A percentile compares a stretch with the other conserved stretches of the same genome.
Evolutionary conservation across 2,888 invertebrate species (phyloP).

Genomic region (Andricus curvator): DNA sequence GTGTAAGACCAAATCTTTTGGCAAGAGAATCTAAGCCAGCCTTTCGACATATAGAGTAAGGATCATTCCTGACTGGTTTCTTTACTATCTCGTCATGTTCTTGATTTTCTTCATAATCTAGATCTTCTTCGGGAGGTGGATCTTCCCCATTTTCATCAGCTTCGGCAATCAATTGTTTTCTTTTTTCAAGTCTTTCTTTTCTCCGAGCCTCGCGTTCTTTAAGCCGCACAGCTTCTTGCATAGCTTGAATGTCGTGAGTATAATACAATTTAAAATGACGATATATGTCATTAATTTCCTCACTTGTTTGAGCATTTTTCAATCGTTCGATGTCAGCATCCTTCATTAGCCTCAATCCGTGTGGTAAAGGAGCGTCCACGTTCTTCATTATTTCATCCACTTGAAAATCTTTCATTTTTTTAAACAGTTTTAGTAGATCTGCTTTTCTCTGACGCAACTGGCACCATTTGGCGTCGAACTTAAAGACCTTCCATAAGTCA

Average conservation of each 20-base stretch:
- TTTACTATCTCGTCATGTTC: conserved; percentile 86
- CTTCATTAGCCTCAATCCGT: conserved; percentile 88
- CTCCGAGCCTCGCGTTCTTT: conserved; percentile 84
- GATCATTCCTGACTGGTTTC: conserved; percentile 92
- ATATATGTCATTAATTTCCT: conserved; percentile 95
- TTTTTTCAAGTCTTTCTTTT: conserved; percentile 79
- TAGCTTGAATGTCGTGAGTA: conserved; percentile 88
- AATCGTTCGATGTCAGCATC: conserved; percentile 92
- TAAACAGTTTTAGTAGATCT: conserved; percentile 89
- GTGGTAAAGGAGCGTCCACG: conserved; percentile 91
- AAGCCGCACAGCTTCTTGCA: conserved; percentile 87
- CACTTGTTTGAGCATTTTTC: conserved; percentile 88
- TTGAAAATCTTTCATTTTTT: conserved; percentile 96
- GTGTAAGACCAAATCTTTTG: conserved; percentile 94
- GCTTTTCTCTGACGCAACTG: conserved; percentile 91
- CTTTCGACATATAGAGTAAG: conserved; percentile 92
- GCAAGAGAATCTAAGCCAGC: conserved; percentile 92
- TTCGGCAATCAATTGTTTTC: conserved; percentile 80
- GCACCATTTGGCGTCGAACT: conserved; percentile 97
- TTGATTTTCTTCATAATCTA: conserved; percentile 80
- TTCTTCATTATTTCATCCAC: conserved; percentile 88
- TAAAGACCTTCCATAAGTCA: conserved; percentile 98
- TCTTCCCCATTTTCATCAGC: conserved; percentile 84
- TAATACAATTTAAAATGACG: conserved; percentile 96
- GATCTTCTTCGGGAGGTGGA: conserved; percentile 81